A percentile compares a stretch with the other conserved stretches of the same genome.
phyloP scores from a whole-genome alignment of 2,888 invertebrate species.

The Drosophila nr. perissopoda region DNA sequence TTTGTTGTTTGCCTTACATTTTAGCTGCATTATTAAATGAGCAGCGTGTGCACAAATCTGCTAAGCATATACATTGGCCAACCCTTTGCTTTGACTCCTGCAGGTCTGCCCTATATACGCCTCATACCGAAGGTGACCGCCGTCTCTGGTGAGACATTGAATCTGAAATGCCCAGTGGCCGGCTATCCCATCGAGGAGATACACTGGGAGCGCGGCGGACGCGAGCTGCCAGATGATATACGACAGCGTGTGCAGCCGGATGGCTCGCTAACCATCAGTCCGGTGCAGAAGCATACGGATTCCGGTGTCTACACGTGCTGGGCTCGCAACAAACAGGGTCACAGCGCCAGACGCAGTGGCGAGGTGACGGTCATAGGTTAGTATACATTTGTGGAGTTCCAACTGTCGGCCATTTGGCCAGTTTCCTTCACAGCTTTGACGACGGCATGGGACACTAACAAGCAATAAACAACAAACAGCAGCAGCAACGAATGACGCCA shows the following conservation, averaged over 20 bases:
- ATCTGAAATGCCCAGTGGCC: slow-evolving; percentile 92
- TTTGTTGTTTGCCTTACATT: slow-evolving; percentile 47
- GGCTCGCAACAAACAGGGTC: slow-evolving; percentile 91
- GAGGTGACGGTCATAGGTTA: slow-evolving; percentile 92
- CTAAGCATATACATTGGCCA: slow-evolving; percentile 63
- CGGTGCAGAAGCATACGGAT: slow-evolving; percentile 90
- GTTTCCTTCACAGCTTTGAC: slow-evolving; percentile 58
- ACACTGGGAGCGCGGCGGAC: slow-evolving; percentile 91
- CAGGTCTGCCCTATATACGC: slow-evolving; percentile 92
- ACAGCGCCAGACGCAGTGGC: slow-evolving; percentile 90
- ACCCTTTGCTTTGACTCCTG: slow-evolving; percentile 14
- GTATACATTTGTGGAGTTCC: slow-evolving; percentile 72
- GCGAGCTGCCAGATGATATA: slow-evolving; percentile 91
- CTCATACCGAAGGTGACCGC: slow-evolving; percentile 93
- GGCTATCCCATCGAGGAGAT: slow-evolving; percentile 93
- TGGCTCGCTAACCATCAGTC: slow-evolving; percentile 90
- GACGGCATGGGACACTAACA: slow-evolving; percentile 29
- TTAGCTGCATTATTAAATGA: slow-evolving; percentile 72
- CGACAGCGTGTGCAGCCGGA: slow-evolving; percentile 91
- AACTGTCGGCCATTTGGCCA: slow-evolving; percentile 47
- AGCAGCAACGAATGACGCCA: slow-evolving; percentile 48
- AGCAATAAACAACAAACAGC: slow-evolving; percentile 7
- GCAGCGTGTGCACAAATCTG: slow-evolving; percentile 70
- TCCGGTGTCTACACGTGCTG: slow-evolving; percentile 93
- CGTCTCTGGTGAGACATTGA: slow-evolving; percentile 91